phyloP scores from a whole-genome alignment of 1,140 invertebrate genomes.

The Drosophila chauvacae region DNA sequence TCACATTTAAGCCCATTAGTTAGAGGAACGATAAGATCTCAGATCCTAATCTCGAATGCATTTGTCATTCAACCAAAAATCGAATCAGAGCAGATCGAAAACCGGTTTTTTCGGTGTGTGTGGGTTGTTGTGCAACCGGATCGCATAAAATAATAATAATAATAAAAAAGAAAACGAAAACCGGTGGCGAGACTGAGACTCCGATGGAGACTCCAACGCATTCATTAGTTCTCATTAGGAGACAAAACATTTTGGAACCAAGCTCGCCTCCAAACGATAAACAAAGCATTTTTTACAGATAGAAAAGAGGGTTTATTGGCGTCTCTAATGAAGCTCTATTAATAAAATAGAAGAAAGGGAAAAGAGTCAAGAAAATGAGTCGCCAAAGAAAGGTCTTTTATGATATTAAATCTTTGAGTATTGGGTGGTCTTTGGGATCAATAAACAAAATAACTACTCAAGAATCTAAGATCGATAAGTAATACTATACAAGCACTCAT shows the following conservation, averaged over 20 bases:
- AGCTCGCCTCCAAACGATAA: constrained; percentile 39
- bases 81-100: constrained; percentile 49
- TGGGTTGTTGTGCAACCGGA: constrained; percentile 41
- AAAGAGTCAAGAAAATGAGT: background rate
- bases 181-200: constrained; percentile 32
- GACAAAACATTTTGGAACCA: constrained; percentile 37
- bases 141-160: constrained; percentile 37
- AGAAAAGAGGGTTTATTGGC: constrained; percentile 17
- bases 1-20: constrained; percentile 55
- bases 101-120: constrained; percentile 30
- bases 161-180: constrained; percentile 30
- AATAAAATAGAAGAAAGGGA: constrained; percentile 24
- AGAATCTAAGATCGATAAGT: no score
- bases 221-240: constrained; percentile 56
- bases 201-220: constrained; percentile 36
- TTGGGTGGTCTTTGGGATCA: constrained; percentile 17
- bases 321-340: constrained; percentile 39
- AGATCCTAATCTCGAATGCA: constrained; percentile 42
- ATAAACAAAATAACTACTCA: background rate
- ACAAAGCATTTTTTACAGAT: constrained; percentile 41
- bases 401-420: background rate
- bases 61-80: constrained; percentile 42
- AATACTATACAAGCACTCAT: background rate
- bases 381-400: background rate
- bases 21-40: constrained; percentile 33